These are phyloP conservation scores for Tinamus guttatus DNA, from an alignment of 2,113 vertebrate genomes.

Conservation along the genomic window DNA sequence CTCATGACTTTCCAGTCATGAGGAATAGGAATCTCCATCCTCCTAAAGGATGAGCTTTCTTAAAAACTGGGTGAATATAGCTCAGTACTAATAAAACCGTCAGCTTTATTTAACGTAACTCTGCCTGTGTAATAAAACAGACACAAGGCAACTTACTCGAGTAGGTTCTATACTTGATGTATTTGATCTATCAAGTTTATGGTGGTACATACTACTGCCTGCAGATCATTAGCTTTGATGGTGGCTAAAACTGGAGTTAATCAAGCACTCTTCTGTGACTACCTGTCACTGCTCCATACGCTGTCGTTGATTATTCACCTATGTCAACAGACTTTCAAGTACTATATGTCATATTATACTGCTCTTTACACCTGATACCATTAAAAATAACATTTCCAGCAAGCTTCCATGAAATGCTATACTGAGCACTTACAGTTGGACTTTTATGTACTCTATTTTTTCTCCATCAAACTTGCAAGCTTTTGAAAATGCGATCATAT, in stretches of 20 bases:
- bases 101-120: not conserved
- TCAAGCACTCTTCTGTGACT: not conserved
- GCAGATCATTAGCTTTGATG: conserved; percentile 19
- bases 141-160: not conserved
- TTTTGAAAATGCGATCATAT: conserved; percentile 4
- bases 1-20: not conserved
- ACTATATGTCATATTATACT: conserved; percentile 4
- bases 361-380: not conserved
- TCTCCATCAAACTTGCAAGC: not conserved
- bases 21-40: not conserved
- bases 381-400: conserved; percentile 48
- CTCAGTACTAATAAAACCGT: not conserved
- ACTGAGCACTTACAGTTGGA: not conserved
- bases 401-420: not conserved
- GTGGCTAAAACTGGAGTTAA: conserved; percentile 5
- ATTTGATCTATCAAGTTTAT: not conserved
- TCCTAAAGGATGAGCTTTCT: not conserved
- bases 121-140: not conserved
- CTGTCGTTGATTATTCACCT: conserved; percentile 3
- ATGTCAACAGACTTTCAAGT: conserved; percentile 9
- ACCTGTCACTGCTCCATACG: not conserved
- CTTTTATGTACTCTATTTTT: not conserved
- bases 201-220: not conserved
- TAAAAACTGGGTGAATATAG: not conserved
- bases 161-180: not conserved